These are phyloP conservation scores for Hydrochoerus hydrochaeris DNA, from an alignment of 2,113 vertebrate species.

Conservation along the genomic window DNA sequence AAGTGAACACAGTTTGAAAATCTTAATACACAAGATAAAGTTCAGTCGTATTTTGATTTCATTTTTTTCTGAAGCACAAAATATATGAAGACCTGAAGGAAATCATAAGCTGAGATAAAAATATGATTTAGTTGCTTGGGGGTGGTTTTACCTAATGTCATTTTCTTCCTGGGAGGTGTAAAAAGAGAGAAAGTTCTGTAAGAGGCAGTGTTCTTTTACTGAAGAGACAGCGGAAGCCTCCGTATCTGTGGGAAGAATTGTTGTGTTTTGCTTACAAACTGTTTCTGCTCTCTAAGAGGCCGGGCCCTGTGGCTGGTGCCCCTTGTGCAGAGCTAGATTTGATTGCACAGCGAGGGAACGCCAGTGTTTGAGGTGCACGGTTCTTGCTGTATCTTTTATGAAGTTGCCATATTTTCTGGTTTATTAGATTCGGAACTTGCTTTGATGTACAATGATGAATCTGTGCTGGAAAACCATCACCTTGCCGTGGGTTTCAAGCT, in stretches of 20 bases:
- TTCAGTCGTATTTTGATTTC: slow-evolving; percentile 5
- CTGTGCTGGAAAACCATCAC: slow-evolving; percentile 98
- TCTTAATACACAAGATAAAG: slow-evolving; percentile 24
- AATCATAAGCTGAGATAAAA: slow-evolving; percentile 60
- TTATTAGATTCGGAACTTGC: slow-evolving; percentile 96
- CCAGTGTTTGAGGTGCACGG: neutral
- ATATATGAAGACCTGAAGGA: neutral
- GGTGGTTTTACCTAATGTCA: slow-evolving; percentile 1
- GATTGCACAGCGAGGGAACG: slow-evolving; percentile 11
- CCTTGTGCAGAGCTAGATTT: neutral
- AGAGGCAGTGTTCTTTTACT: neutral
- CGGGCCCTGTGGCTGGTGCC: neutral
- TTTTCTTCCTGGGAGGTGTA: neutral
- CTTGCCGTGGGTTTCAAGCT: slow-evolving; percentile 98
- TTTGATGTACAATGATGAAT: slow-evolving; percentile 99
- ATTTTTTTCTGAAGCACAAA: slow-evolving; percentile 58
- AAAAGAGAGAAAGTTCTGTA: slow-evolving; percentile 13
- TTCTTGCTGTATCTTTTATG: neutral
- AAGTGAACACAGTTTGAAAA: slow-evolving; percentile 19
- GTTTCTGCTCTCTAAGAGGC: neutral
- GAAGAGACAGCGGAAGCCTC: neutral
- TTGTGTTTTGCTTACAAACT: neutral
- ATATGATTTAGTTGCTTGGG: neutral
- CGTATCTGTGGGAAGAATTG: neutral
- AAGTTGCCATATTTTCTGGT: neutral